Percentiles rank a stretch among this genome's conserved stretches.
phyloP scores from a whole-genome alignment of 2,888 invertebrate species.

The Parascotia fuliginaria region DNA sequence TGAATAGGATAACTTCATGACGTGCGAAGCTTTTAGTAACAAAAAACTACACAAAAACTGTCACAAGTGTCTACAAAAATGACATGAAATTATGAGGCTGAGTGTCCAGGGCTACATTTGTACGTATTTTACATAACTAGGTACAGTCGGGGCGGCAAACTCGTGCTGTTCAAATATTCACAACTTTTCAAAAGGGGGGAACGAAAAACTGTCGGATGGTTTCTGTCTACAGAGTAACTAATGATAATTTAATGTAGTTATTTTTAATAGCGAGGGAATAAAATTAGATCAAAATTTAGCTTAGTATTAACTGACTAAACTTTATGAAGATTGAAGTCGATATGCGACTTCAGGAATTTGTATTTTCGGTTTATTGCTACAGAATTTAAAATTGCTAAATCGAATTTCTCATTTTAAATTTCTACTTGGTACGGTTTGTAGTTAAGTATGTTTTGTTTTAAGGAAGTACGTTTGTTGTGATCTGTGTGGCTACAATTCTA shows the following conservation, averaged over 20 bases:
- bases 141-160: conserved; percentile 55
- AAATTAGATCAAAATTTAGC: conserved; percentile 2
- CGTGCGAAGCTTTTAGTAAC: conserved; percentile 32
- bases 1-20: conserved; percentile 16
- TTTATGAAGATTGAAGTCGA: no score
- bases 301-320: not conserved
- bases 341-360: no score
- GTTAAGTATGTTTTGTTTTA: no score
- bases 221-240: conserved; percentile 24
- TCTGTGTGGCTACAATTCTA: no score
- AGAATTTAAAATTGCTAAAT: no score
- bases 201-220: conserved; percentile 43
- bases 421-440: no score
- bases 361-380: no score
- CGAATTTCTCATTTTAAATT: no score
- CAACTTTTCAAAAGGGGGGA: conserved; percentile 56
- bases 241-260: conserved; percentile 32
- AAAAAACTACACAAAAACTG: conserved; percentile 6
- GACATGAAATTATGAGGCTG: conserved; percentile 30
- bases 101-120: conserved; percentile 2
- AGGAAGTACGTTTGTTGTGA: no score
- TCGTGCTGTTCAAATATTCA: conserved; percentile 65
- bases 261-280: conserved; percentile 16
- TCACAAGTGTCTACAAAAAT: conserved; percentile 14
- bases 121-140: conserved; percentile 29